phyloP scores from a whole-genome alignment of 2,113 vertebrate species.

The Bos taurus region ARS-UCD2.0 NC_037338.1:100720001-100720500 shows the following conservation, averaged over 20 bases:
- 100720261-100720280: accelerated
- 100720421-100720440: not conserved
- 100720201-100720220: not conserved
- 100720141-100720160: not conserved
- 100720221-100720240: not conserved
- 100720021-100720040: not conserved
- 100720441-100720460: not conserved
- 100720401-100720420: not conserved
- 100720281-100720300: not conserved
- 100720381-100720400: not conserved
- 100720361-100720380: accelerated
- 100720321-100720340: not conserved
- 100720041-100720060: not conserved
- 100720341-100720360: not conserved
- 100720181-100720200: accelerated
- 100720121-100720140: slow-evolving; percentile 4
- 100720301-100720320: accelerated
- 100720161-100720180: not conserved
- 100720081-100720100: not conserved
- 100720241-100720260: not conserved
- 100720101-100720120: not conserved
- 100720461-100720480: not conserved
- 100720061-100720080: not conserved
- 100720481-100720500: not conserved
- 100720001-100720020: not conserved